Conservation (phyloP, 2,113 vertebrate species). For the Malurus elegans region DNA sequence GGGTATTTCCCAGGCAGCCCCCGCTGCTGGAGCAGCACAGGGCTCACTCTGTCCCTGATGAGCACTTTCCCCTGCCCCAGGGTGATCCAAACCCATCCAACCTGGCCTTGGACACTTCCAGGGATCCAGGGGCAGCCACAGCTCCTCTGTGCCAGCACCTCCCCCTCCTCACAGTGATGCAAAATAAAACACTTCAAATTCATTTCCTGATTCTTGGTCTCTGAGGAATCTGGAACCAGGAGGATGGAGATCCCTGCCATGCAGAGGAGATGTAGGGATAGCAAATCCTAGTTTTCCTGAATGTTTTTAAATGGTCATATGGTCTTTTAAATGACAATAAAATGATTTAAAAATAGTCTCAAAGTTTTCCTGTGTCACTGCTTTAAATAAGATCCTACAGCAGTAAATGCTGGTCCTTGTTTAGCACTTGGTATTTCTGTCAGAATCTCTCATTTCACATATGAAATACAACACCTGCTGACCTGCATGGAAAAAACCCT, state of each 20-base stretch:
- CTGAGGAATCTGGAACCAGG: background rate
- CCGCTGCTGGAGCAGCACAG: background rate
- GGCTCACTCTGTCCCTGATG: background rate
- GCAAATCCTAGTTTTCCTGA: background rate
- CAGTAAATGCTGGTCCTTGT: background rate
- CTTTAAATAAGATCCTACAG: background rate
- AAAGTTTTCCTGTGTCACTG: background rate
- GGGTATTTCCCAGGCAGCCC: background rate
- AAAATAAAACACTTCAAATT: background rate
- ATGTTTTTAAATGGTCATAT: background rate
- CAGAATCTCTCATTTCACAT: background rate
- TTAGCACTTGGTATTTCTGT: background rate
- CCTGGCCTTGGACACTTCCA: accelerated
- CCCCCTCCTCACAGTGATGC: background rate
- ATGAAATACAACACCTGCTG: background rate
- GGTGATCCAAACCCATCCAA: accelerated
- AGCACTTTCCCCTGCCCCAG: background rate
- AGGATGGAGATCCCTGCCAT: background rate
- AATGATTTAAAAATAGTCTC: background rate
- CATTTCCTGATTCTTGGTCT: background rate
- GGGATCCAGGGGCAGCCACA: background rate
- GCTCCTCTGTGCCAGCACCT: background rate
- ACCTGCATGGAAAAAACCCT: background rate
- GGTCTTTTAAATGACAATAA: background rate
- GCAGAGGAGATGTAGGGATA: background rate